Evolutionary conservation across 1,140 invertebrate genomes (phyloP).

Genomic region (Lucilia sericata): DNA sequence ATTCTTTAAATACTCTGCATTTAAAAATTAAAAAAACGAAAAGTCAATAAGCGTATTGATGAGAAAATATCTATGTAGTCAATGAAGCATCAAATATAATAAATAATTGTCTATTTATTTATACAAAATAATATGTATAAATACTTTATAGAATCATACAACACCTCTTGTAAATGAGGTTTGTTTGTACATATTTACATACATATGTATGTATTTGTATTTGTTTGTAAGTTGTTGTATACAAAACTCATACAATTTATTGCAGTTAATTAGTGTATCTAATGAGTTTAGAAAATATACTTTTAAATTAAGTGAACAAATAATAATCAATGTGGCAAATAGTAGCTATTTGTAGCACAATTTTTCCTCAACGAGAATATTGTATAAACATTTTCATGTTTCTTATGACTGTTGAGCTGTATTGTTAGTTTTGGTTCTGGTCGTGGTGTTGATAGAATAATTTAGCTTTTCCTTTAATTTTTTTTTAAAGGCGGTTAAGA

Average conservation of each 20-base stretch:
- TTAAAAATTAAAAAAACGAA: too few species aligned
- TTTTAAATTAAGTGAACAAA: background rate
- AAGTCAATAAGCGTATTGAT: too few species aligned
- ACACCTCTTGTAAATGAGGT: conserved; percentile 8
- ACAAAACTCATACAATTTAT: conserved; percentile 23
- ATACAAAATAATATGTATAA: background rate
- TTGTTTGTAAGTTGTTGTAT: background rate
- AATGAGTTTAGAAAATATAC: conserved; percentile 27
- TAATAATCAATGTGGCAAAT: background rate
- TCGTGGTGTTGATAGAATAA: background rate
- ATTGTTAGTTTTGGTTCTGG: background rate
- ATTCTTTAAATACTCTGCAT: too few species aligned
- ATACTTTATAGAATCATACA: background rate
- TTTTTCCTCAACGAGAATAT: background rate
- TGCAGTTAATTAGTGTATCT: conserved; percentile 44
- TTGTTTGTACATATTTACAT: background rate
- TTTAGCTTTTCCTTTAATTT: background rate
- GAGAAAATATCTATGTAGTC: background rate
- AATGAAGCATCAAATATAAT: background rate
- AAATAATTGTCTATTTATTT: background rate
- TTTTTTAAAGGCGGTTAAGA: background rate
- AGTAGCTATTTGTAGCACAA: background rate
- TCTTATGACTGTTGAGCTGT: background rate
- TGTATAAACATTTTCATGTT: background rate
- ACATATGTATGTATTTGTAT: background rate